These are phyloP conservation scores for Plebejus melissa DNA, from an alignment of 2,888 invertebrate genomes.

Conservation along the genomic window DNA sequence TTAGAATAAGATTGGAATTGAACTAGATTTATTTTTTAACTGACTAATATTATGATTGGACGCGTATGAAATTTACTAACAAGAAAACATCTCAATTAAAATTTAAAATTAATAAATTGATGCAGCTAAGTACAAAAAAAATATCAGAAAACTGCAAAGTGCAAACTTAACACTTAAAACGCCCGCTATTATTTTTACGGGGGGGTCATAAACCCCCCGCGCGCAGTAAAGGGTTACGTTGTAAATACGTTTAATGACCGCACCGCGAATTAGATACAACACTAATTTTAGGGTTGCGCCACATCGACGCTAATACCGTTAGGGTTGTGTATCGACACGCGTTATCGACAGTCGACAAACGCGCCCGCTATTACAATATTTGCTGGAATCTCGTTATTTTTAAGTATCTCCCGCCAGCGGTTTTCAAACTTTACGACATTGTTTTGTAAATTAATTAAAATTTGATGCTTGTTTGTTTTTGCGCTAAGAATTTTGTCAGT, in stretches of 20 bases:
- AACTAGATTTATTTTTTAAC: not conserved
- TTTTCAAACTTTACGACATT: conserved; percentile 50
- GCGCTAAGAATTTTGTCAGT: conserved; percentile 7
- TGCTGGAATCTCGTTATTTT: conserved; percentile 78
- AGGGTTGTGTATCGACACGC: conserved; percentile 21
- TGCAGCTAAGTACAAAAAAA: not conserved
- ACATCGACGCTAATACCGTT: conserved; percentile 22
- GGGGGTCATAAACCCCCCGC: not conserved
- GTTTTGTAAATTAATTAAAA: conserved; percentile 23
- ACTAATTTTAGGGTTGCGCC: conserved; percentile 16
- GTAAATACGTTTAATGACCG: conserved; percentile 8
- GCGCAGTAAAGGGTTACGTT: not conserved
- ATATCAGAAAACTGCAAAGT: not conserved
- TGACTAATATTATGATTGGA: too few species aligned
- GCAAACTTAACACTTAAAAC: not conserved
- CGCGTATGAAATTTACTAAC: too few species aligned
- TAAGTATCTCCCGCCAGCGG: conserved; percentile 67
- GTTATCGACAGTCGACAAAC: conserved; percentile 35
- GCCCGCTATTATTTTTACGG: not conserved
- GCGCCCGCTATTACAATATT: conserved; percentile 70
- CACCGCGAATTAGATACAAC: conserved; percentile 10
- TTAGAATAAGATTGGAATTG: not conserved
- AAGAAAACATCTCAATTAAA: not conserved
- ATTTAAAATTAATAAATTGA: not conserved
- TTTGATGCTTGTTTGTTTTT: conserved; percentile 18